Base-by-base conservation (phyloP, 2,888 invertebrate genomes). In the Andrena hattorfiana region DNA sequence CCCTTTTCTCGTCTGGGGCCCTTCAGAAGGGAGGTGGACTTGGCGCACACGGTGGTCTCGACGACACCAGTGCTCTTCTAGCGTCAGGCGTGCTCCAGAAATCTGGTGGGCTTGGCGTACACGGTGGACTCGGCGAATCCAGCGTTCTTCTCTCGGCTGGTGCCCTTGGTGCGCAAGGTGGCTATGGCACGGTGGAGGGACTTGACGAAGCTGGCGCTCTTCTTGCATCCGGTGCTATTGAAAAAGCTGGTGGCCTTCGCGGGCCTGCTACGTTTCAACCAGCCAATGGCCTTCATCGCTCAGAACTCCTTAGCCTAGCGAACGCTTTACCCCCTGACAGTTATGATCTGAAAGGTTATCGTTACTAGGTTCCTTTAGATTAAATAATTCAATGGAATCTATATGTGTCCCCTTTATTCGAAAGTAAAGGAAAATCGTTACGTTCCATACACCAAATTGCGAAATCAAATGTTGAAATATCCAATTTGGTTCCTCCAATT, bases 291-390 rank as follows among this genome's bases (percentile, higher is more conserved):
- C 59, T 73, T 16, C 56, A 62, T 26, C 82, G 82, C 2, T 48
- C 63, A 0, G 87, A 87, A 20, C n/a, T 71, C 7, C 59, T 86
- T 13, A 63, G 59, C 13, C 28, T 87, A 26, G 67, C 84, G 0
- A 87, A 88, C n/a, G 35, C 86, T 42, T 68, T 87, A 8, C 87
- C 89, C 7, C 63, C 83, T n/a, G 91, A 92, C 26, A 84, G 86
- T 48, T 92, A 90, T 71, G 91, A 91, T 32, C 87, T 88, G 78
- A 92, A 92, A 51, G 54, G 54, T 6, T 84, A 86, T 30, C 83
- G 86, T n/a, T 86, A 85, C 49, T 84, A 84, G 66, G 32, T 56
- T 30, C 30, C 13, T 35, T 32, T 13, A 2, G 28, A 26, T 64
- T 56, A 26, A n/a, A 51, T 28, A 7, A 42, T 62, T 51, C 30